phyloP scores from a whole-genome alignment of 37 sponge, comb jelly and placozoan species.

The Theonella swinhoei region DNA sequence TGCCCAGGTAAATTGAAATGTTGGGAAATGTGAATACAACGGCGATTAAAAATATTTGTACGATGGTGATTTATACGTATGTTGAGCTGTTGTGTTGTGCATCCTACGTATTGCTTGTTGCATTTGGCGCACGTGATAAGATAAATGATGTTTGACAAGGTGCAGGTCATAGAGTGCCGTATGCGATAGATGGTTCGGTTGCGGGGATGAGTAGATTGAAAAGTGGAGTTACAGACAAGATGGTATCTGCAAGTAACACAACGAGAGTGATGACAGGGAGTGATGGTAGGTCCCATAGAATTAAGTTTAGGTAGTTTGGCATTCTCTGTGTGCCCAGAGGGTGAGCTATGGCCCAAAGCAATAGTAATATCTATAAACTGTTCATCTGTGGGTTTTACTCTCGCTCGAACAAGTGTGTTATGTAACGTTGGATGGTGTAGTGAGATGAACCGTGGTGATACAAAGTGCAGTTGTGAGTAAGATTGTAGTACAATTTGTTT shows the following conservation, averaged over 20 bases:
- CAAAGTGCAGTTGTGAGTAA: not conserved
- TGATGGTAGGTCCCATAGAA: not conserved
- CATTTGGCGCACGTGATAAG: slow-evolving; percentile 49
- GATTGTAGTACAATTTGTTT: slow-evolving; percentile 22
- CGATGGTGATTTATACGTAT: slow-evolving; percentile 20
- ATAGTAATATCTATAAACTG: slow-evolving; percentile 7
- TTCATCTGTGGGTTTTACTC: slow-evolving; percentile 18
- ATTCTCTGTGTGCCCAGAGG: not conserved
- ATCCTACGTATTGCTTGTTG: slow-evolving; percentile 38
- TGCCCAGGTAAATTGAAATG: slow-evolving; percentile 42
- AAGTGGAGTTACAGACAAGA: not conserved
- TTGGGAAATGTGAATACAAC: not conserved
- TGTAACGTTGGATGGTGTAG: not conserved
- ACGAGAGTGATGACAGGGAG: not conserved
- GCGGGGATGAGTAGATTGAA: slow-evolving; percentile 1
- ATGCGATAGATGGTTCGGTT: not conserved
- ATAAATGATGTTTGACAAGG: slow-evolving; percentile 22
- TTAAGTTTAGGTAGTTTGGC: not conserved
- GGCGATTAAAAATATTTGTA: slow-evolving; percentile 7
- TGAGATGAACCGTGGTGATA: not conserved
- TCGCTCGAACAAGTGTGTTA: not conserved
- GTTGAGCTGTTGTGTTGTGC: slow-evolving; percentile 20
- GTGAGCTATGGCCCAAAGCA: not conserved
- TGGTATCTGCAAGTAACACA: slow-evolving; percentile 39
- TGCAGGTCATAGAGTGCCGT: slow-evolving; percentile 21